Conservation (phyloP, 2,113 vertebrate genomes). For the Isurus oxyrinchus region DNA sequence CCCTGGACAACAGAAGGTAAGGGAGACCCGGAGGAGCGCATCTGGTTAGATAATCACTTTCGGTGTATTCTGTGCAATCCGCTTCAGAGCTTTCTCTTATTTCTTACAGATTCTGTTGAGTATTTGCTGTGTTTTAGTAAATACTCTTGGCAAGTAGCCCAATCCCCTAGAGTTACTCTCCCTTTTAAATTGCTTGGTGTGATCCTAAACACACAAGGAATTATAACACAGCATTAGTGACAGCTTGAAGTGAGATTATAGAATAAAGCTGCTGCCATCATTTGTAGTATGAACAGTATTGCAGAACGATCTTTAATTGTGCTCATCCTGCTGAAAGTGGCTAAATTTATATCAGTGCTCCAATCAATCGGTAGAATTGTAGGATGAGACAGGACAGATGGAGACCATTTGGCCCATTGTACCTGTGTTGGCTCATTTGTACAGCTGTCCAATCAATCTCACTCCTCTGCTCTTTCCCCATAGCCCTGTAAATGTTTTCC, state of each 20-base stretch:
- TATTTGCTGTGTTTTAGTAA: constrained; percentile 15
- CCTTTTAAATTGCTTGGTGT: not conserved
- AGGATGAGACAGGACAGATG: not conserved
- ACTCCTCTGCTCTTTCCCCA: not conserved
- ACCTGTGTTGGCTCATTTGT: too few relatives aligned
- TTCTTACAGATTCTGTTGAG: not conserved
- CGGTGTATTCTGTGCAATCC: not conserved
- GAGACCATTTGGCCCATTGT: not conserved
- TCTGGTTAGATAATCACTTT: not conserved
- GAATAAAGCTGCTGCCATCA: not conserved
- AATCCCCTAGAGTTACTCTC: not conserved
- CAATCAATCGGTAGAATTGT: not conserved
- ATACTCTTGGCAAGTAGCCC: constrained; percentile 4
- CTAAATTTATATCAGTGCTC: not conserved
- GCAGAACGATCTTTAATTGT: not conserved
- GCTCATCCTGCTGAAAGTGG: not conserved
- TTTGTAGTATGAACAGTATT: not conserved
- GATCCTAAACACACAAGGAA: constrained; percentile 17
- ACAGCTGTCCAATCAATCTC: not conserved
- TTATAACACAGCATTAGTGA: not conserved
- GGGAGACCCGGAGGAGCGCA: not conserved
- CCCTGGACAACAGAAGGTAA: not conserved
- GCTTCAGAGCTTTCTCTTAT: not conserved
- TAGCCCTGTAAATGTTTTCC: not conserved
- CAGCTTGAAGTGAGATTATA: not conserved